Percentiles rank a stretch among this genome's conserved stretches.
Conservation (phyloP, 2,888 invertebrate species). For the Pharmacophagus antenor region DNA sequence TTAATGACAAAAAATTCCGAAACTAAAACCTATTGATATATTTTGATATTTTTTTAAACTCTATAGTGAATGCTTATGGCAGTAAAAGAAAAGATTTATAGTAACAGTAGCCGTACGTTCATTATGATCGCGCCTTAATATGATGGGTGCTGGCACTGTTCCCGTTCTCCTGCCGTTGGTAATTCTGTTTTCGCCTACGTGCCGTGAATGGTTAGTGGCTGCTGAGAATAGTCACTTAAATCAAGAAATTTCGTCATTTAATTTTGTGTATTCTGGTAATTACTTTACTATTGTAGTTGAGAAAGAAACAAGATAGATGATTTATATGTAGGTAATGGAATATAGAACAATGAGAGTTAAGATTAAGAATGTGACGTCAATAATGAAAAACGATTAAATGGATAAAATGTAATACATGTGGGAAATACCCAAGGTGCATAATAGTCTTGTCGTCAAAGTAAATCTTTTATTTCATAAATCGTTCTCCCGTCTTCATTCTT, state of each 20-base stretch:
- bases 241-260: constrained; percentile 34
- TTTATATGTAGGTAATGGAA: background rate
- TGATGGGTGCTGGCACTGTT: constrained; percentile 73
- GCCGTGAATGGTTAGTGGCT: constrained; percentile 59
- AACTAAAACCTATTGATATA: background rate
- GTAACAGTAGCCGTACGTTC: constrained; percentile 54
- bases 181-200: constrained; percentile 72
- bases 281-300: background rate
- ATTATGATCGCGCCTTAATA: constrained; percentile 71
- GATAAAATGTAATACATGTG: background rate
- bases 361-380: background rate
- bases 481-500: too few relatives aligned
- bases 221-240: constrained; percentile 42
- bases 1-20: background rate
- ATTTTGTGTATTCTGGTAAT: constrained; percentile 10
- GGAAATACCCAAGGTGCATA: too few relatives aligned
- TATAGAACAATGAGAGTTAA: background rate
- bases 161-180: constrained; percentile 58
- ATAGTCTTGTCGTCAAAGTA: too few relatives aligned
- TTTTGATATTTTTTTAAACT: background rate
- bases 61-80: background rate
- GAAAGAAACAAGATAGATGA: background rate
- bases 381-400: background rate
- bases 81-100: constrained; percentile 36
- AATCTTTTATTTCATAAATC: too few relatives aligned